Conservation (phyloP, 2,797 vertebrate species). For the Anolis apletophallus region DNA sequence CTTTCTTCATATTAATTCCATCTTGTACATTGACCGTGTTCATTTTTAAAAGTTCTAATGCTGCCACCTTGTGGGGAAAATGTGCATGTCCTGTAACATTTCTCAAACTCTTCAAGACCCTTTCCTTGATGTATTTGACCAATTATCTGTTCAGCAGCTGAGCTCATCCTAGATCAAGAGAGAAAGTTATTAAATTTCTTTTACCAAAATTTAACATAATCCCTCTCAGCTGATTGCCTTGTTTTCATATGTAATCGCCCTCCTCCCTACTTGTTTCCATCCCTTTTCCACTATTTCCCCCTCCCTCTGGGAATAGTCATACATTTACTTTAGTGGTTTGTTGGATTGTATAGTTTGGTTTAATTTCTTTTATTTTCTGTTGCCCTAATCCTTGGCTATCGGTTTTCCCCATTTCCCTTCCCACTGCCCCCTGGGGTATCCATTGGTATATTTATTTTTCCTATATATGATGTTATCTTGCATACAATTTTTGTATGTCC, state of each 20-base stretch:
- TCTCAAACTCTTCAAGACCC: background rate
- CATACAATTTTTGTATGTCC: no score
- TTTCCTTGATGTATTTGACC: background rate
- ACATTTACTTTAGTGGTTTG: no score
- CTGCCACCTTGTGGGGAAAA: constrained; percentile 71
- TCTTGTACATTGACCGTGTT: background rate
- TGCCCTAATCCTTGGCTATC: no score
- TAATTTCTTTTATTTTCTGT: no score
- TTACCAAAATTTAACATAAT: background rate
- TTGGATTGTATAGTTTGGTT: no score
- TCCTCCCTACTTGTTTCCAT: no score
- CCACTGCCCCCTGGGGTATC: no score
- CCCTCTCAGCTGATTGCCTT: background rate
- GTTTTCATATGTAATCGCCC: background rate
- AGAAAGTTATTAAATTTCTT: background rate
- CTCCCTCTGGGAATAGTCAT: no score
- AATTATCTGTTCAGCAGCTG: background rate
- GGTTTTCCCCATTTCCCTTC: no score
- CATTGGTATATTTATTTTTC: no score
- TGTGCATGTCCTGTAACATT: background rate
- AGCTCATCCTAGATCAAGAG: background rate
- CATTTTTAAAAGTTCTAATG: constrained; percentile 15
- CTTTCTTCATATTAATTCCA: background rate
- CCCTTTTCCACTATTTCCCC: no score
- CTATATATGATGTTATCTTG: no score